phyloP scores from a whole-genome alignment of 1,140 invertebrate species.

The Diploscapter pachys region DNA sequence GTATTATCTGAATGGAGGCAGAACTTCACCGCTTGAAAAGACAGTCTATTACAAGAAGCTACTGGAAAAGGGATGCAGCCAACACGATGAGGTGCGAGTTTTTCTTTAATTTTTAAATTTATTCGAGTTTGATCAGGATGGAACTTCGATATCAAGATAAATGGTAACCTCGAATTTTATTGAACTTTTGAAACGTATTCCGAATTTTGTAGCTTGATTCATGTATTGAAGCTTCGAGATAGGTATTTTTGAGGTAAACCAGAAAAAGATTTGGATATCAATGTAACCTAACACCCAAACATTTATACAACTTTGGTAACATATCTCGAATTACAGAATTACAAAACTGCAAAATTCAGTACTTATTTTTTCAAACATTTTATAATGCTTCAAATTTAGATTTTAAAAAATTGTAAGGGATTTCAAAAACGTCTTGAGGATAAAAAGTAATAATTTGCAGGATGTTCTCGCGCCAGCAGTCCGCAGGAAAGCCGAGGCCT shows the following conservation, averaged over 20 bases:
- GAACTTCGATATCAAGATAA: too few relatives aligned
- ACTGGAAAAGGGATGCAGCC: conserved; percentile 9
- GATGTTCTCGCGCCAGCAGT: conserved; percentile 2
- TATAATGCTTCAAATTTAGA: not conserved
- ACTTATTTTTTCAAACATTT: too few relatives aligned
- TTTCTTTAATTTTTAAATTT: too few relatives aligned
- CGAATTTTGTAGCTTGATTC: not conserved
- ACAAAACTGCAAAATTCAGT: too few relatives aligned
- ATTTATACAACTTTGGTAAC: too few relatives aligned
- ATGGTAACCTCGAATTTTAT: too few relatives aligned
- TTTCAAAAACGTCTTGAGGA: too few relatives aligned
- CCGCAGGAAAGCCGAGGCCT: conserved; percentile 8
- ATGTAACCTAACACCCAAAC: not conserved
- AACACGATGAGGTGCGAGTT: conserved; percentile 1
- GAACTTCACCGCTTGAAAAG: too few relatives aligned
- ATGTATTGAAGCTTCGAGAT: not conserved
- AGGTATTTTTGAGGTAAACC: not conserved
- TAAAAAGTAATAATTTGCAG: not conserved
- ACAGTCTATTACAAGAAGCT: conserved; percentile 8
- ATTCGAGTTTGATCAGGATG: too few relatives aligned
- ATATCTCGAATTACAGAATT: too few relatives aligned
- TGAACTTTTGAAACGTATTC: not conserved
- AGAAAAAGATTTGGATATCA: not conserved
- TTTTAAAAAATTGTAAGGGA: too few relatives aligned
- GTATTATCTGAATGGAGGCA: too few relatives aligned